Conservation (phyloP, 2,113 vertebrate genomes). For the Cyphomyrus discorhynchus region DNA sequence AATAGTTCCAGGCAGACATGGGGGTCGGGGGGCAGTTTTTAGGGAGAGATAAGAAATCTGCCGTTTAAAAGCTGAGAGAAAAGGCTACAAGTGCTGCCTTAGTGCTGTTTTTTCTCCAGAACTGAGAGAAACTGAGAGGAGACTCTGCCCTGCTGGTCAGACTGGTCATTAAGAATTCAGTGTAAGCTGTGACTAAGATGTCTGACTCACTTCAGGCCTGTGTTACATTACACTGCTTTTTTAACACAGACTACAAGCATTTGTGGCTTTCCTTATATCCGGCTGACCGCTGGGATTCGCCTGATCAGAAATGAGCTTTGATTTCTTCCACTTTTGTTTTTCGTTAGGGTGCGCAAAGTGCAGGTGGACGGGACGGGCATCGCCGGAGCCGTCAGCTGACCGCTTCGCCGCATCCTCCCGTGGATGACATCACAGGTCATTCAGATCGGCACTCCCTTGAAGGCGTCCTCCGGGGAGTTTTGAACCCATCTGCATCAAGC, state of each 20-base stretch:
- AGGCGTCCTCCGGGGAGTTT: neutral
- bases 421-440: neutral
- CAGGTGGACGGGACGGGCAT: neutral
- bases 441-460: neutral
- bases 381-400: neutral
- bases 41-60: neutral
- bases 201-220: neutral
- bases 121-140: neutral
- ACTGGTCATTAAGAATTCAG: neutral
- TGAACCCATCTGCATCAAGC: neutral
- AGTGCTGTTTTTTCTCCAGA: neutral
- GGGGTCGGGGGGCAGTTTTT: neutral
- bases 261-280: neutral
- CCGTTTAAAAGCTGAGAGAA: neutral
- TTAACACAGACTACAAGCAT: neutral
- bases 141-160: neutral
- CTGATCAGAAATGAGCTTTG: neutral
- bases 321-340: conserved; percentile 7
- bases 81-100: neutral
- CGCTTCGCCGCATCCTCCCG: neutral
- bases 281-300: neutral
- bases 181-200: neutral
- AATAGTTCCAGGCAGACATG: neutral
- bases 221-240: neutral
- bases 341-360: neutral